Evolutionary conservation across 2,797 vertebrate genomes (phyloP), one percentile per base, ranked within the genome.

Genomic region (Melanotaenia trifasciata): DNA sequence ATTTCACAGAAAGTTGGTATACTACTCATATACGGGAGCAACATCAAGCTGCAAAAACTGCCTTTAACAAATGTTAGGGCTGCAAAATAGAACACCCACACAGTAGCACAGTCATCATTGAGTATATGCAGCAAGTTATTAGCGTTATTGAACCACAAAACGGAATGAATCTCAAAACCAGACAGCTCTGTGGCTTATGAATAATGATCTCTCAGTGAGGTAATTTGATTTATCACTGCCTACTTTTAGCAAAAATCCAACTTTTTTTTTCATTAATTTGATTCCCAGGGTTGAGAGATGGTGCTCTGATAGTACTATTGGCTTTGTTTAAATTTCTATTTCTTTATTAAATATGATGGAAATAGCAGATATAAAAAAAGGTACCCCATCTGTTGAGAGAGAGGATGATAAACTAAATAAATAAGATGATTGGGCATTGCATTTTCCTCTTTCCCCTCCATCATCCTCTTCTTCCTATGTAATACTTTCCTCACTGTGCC

Each of bases 201-300:
- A 89, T 91, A 92, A 90, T 81, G 87, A 90, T 89, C 84, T 86
- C 84, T 85, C 70, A 56, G 74, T 64, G 56, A 77, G 84, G 81
- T 89, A 84, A 88, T 87, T 85, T 86, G 74, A 91, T 92, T 92
- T 84, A 89, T 91, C 83, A 72, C 82, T 32, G 72, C 89, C 64
- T 70, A 80, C 78, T 76, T 78, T 78, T 70, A 86, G 71, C 79
- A 43, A 22, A 73, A 84, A 61, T 82, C 56, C 66, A 12, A 79
- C 69, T 89, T 90, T 90, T 30, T 30, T 79, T 83, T 83, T 84
- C 77, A 83, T 78, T 77, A 63, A 64, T 73, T 91, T 90, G 88
- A 90, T 90, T 90, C 74, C 74, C 74, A 62, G 78, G 83, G 72
- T 83, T 87, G 70, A 85, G 79, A 79, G 74, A 74, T 58, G 70